Conservation (phyloP, 2,888 invertebrate genomes). For the Prosapia bicincta region DNA sequence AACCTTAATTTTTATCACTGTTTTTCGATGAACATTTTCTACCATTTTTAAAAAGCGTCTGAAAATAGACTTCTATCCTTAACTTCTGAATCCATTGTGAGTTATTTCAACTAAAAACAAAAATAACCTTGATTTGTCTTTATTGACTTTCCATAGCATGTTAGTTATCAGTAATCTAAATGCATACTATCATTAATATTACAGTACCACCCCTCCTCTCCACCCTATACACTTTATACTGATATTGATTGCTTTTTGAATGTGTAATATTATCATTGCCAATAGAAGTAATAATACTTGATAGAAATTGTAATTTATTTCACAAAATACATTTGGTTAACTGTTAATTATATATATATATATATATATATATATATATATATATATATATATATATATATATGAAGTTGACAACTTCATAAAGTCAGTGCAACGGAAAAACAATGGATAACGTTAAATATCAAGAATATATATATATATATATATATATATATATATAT, state of each 20-base stretch:
- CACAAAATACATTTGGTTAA: too few relatives aligned
- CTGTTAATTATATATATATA: too few relatives aligned
- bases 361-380: too few relatives aligned
- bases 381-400: too few relatives aligned
- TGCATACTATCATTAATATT: background rate
- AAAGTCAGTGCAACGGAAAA: too few relatives aligned
- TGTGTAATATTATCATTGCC: background rate
- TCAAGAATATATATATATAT: too few relatives aligned
- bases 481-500: too few relatives aligned
- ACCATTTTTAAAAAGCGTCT: background rate
- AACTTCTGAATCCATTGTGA: background rate
- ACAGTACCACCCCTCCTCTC: background rate
- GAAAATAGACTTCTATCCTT: background rate
- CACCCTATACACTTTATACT: background rate
- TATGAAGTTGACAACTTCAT: too few relatives aligned
- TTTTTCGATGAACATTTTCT: background rate
- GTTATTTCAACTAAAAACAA: background rate
- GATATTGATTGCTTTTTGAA: background rate
- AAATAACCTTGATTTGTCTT: too few relatives aligned
- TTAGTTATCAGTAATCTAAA: background rate
- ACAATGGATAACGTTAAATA: too few relatives aligned
- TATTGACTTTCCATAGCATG: background rate
- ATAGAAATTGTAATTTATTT: too few relatives aligned
- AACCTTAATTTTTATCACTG: background rate
- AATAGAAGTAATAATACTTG: background rate